phyloP scores from a whole-genome alignment of 1,140 invertebrate genomes.

The Hylaeus volcanicus region DNA sequence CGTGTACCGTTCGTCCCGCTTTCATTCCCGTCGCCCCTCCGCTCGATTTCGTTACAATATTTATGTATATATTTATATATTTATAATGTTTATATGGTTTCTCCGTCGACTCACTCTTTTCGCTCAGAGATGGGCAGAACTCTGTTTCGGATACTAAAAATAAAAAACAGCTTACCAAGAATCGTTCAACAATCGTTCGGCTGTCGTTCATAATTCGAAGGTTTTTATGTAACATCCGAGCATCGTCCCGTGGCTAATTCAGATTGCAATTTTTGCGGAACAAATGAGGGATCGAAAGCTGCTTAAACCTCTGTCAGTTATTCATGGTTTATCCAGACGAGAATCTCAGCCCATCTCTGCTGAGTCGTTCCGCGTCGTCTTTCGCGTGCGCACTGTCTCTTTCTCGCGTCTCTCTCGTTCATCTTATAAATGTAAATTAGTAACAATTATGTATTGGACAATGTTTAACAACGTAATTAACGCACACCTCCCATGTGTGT shows the following conservation, averaged over 20 bases:
- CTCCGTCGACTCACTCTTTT: background rate
- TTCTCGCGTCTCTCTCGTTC: background rate
- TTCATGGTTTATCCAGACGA: too few relatives aligned
- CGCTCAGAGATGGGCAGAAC: too few relatives aligned
- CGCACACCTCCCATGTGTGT: constrained; percentile 12
- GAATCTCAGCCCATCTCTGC: too few relatives aligned
- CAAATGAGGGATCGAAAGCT: too few relatives aligned
- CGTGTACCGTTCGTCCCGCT: background rate
- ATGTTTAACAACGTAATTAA: constrained; percentile 65
- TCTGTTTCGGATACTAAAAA: too few relatives aligned
- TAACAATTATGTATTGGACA: constrained; percentile 66
- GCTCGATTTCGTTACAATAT: constrained; percentile 13
- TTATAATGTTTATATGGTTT: constrained; percentile 43
- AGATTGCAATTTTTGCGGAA: too few relatives aligned
- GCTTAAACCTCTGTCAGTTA: too few relatives aligned
- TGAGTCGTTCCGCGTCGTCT: background rate
- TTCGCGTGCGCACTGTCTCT: background rate
- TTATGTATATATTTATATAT: constrained; percentile 44
- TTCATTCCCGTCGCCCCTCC: background rate
- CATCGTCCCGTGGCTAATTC: too few relatives aligned
- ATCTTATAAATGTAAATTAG: constrained; percentile 62
- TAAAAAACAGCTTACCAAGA: too few relatives aligned
- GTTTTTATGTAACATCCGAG: too few relatives aligned
- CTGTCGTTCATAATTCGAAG: too few relatives aligned
- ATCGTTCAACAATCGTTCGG: too few relatives aligned